phyloP scores from a whole-genome alignment of 2,113 vertebrate genomes.

The Alexandromys fortis region DNA sequence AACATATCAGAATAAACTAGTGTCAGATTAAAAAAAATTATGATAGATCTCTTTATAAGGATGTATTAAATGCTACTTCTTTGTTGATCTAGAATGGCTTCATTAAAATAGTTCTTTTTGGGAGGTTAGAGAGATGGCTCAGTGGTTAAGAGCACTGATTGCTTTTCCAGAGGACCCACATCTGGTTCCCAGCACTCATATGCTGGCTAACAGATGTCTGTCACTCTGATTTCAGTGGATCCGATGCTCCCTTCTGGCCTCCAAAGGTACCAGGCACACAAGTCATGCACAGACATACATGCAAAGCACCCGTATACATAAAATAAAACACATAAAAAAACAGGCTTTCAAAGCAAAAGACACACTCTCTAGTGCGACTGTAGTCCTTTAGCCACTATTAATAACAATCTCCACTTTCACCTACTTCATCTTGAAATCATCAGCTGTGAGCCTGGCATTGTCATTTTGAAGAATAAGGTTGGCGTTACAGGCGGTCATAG shows the following conservation, averaged over 20 bases:
- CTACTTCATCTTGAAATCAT: slow-evolving; percentile 92
- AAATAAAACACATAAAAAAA: not conserved
- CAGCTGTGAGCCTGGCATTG: slow-evolving; percentile 88
- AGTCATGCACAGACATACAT: not conserved
- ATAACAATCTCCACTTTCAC: slow-evolving; percentile 56
- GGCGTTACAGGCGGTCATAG: slow-evolving; percentile 82
- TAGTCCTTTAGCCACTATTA: not conserved
- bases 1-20: not conserved
- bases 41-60: slow-evolving; percentile 1
- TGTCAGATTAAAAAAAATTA: not conserved
- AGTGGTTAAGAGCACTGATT: not conserved
- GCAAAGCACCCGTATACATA: not conserved
- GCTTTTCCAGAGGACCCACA: not conserved
- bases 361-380: not conserved
- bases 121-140: not conserved
- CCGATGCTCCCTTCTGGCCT: not conserved
- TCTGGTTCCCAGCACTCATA: not conserved
- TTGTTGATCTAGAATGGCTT: not conserved
- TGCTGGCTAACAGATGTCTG: not conserved
- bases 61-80: slow-evolving; percentile 7
- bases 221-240: not conserved
- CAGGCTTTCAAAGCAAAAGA: slow-evolving; percentile 17
- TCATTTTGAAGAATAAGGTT: slow-evolving; percentile 85
- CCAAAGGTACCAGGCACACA: not conserved
- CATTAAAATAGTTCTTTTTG: slow-evolving; percentile 14